Evolutionary conservation across 2,797 vertebrate species (phyloP).

Genomic region (Lepus oiostolus): DNA sequence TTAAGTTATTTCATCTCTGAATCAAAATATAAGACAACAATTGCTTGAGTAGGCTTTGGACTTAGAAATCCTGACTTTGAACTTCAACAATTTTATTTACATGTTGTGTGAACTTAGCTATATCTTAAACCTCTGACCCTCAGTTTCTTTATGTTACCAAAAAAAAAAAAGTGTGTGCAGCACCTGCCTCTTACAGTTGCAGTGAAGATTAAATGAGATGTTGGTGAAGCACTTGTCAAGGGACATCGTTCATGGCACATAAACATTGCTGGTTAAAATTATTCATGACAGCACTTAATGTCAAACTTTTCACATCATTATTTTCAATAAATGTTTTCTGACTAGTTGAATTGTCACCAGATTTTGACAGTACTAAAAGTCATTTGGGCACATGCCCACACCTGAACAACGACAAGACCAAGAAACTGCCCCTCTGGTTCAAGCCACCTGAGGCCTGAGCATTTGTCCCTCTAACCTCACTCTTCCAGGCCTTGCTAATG

Average conservation of each 20-base stretch:
- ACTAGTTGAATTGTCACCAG: slow-evolving; percentile 31
- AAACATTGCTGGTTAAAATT: slow-evolving; percentile 33
- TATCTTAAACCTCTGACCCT: not conserved
- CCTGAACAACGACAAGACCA: slow-evolving; percentile 8
- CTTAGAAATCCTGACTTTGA: slow-evolving; percentile 12
- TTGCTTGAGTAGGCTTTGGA: not conserved
- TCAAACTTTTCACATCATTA: slow-evolving; percentile 1
- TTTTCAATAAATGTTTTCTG: slow-evolving; percentile 59
- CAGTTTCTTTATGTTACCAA: not conserved
- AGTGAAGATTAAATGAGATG: slow-evolving; percentile 53
- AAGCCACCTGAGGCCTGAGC: not conserved
- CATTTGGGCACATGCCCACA: not conserved
- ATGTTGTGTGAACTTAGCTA: not conserved
- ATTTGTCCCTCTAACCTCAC: slow-evolving; percentile 13
- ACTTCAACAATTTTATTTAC: not conserved
- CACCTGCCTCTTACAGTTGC: not conserved
- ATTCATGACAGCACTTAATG: slow-evolving; percentile 41
- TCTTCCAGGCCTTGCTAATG: slow-evolving; percentile 63
- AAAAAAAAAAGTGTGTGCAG: not conserved
- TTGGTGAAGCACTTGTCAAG: slow-evolving; percentile 39
- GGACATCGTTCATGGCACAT: not conserved
- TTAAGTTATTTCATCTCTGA: slow-evolving; percentile 12
- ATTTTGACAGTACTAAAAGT: slow-evolving; percentile 22
- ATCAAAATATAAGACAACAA: slow-evolving; percentile 14
- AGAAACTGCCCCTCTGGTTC: slow-evolving; percentile 49